Base-by-base conservation (phyloP, 1,140 invertebrate genomes). In the Venustaconcha ellipsiformis region DNA sequence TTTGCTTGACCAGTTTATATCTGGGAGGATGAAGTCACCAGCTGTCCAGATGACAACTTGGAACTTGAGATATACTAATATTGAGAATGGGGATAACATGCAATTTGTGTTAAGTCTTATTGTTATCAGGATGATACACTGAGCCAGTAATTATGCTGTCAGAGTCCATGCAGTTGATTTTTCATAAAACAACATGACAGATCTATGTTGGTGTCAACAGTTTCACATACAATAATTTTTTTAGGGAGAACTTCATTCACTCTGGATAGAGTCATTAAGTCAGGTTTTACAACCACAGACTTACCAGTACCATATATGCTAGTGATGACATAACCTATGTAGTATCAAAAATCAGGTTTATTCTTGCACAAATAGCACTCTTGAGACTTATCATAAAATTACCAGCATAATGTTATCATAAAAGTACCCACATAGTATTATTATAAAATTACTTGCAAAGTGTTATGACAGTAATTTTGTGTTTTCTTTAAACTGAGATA, bases 21-120 rank as follows among this genome's bases (percentile, higher is more conserved):
- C 59, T 63, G 70, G 63, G 13, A 72, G 59, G 30, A 64, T 72
- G 26, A 64, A 72, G 70, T 72, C 70, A 63, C 70, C 70, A n/a
- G 48, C 26, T 64, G 65, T 65, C 60, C 70, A 72, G 37, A 64
- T 70, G 14, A n/a, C 59, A 56, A 58, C 14, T 18, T 70, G 57
- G 55, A 55, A 70, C 20, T 70, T 70, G 20, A 59, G 57, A 56
- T 56, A 59, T 18, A 58, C 37, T 20, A 26, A 58, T 56, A 30
- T n/a, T 14, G 55, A 58, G 30, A 26, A n/a, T n/a, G 14, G 14
- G 3, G 20, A 56, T 59, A n/a, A 59, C 15, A 12, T 70, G 2
- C 59, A 15, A 17, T 0, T 3, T 26, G 30, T 70, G 59, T 20
- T 59, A 18, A n/a, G 8, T 6, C 4, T 70, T 18, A 70, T 70